Evolutionary conservation across 2,113 vertebrate species (phyloP).

Genomic region (Gasterosteus nipponicus): DNA sequence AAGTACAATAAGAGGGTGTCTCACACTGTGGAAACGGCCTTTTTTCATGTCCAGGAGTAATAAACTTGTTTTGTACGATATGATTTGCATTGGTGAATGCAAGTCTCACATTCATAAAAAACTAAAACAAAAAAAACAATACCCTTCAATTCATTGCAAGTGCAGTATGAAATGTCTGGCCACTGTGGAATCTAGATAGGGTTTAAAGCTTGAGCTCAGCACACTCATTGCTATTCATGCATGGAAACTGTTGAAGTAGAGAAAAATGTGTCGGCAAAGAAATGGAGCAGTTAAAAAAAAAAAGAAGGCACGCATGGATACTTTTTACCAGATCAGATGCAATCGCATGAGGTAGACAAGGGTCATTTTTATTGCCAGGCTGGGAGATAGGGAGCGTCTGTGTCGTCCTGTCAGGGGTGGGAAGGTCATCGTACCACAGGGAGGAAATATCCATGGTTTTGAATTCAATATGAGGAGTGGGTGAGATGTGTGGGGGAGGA

Average conservation of each 20-base stretch:
- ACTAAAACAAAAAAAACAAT: constrained; percentile 13
- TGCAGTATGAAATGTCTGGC: constrained; percentile 18
- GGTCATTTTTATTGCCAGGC: background rate
- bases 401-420: constrained; percentile 46
- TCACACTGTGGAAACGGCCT: background rate
- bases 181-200: constrained; percentile 24
- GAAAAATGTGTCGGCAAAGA: constrained; percentile 27
- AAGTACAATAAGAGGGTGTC: background rate
- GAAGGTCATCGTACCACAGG: constrained; percentile 48
- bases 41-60: background rate
- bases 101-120: background rate
- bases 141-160: background rate
- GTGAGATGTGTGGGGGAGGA: constrained; percentile 11
- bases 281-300: background rate
- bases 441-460: constrained; percentile 35
- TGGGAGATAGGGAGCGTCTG: constrained; percentile 31
- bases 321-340: constrained; percentile 16
- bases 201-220: constrained; percentile 31
- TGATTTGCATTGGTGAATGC: constrained; percentile 2
- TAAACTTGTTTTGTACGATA: constrained; percentile 3
- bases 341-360: constrained; percentile 4
- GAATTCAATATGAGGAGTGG: constrained; percentile 51
- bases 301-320: constrained; percentile 4
- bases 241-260: constrained; percentile 23
- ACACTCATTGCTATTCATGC: constrained; percentile 39